These are phyloP conservation scores for Pterobdella sp. DNA, from an alignment of 2,888 invertebrate genomes.

Conservation along the genomic window DNA sequence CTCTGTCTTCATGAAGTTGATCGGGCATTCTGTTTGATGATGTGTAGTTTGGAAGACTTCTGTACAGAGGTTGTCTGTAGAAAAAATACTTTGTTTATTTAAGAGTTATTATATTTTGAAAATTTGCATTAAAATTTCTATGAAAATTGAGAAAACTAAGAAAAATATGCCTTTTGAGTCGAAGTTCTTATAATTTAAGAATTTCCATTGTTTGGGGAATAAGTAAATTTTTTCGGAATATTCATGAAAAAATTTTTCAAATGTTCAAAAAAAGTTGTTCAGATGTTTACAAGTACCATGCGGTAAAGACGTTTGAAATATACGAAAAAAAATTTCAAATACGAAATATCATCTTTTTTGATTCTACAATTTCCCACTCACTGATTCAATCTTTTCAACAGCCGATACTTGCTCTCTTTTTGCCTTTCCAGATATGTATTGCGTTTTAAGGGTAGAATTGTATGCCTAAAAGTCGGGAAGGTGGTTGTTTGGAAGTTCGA, in stretches of 20 bases:
- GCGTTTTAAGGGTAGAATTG: background rate
- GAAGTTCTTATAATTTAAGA: no score
- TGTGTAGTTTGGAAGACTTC: background rate
- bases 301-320: background rate
- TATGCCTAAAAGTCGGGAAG: background rate
- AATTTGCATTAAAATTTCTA: no score
- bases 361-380: no score
- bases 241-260: background rate
- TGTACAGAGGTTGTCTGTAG: background rate
- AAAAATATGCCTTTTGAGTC: no score
- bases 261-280: background rate
- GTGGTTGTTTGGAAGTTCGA: background rate
- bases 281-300: background rate
- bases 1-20: constrained; percentile 12
- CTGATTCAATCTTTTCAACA: background rate
- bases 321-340: background rate
- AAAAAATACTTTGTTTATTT: no score
- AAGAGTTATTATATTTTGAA: no score
- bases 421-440: background rate
- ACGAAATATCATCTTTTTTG: background rate
- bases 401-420: background rate
- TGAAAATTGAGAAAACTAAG: no score
- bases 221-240: no score
- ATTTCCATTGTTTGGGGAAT: no score
- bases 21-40: background rate